Conservation (phyloP, 2,888 invertebrate genomes). For the Sinotaia quadrata region DNA sequence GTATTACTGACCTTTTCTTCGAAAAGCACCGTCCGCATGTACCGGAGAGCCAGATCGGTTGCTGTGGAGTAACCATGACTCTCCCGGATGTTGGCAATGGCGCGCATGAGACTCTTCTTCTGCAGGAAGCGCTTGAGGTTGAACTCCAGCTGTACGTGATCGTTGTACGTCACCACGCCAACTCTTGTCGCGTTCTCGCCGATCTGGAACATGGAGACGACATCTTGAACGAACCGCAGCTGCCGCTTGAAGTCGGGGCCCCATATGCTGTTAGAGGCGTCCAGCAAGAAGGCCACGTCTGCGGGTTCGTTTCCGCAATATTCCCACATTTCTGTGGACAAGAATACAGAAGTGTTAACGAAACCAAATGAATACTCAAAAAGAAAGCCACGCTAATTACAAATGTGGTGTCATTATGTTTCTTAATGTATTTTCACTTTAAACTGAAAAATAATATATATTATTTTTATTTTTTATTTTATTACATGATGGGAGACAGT, state of each 20-base stretch:
- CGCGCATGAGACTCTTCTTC: constrained; percentile 34
- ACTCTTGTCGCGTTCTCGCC: constrained; percentile 57
- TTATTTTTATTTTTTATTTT: too few relatives aligned
- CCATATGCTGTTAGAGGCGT: constrained; percentile 65
- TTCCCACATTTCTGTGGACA: background rate
- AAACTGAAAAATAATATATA: too few relatives aligned
- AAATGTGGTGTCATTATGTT: too few relatives aligned
- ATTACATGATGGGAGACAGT: too few relatives aligned
- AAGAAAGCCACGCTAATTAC: too few relatives aligned
- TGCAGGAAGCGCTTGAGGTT: constrained; percentile 44
- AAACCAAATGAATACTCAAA: too few relatives aligned
- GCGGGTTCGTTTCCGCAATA: constrained; percentile 43
- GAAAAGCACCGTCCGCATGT: constrained; percentile 53
- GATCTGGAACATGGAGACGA: constrained; percentile 61
- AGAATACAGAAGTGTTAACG: background rate
- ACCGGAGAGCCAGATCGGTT: constrained; percentile 51
- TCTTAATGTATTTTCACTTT: too few relatives aligned
- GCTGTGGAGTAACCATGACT: constrained; percentile 49
- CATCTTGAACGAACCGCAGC: constrained; percentile 58
- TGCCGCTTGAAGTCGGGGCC: constrained; percentile 61
- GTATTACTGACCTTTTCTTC: constrained; percentile 7
- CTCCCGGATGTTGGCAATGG: constrained; percentile 45
- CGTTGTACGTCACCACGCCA: constrained; percentile 59
- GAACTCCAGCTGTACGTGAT: constrained; percentile 48
- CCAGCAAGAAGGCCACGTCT: constrained; percentile 55